Base-by-base conservation (phyloP, 2,888 invertebrate species). In the Temnothorax rugatulus region DNA sequence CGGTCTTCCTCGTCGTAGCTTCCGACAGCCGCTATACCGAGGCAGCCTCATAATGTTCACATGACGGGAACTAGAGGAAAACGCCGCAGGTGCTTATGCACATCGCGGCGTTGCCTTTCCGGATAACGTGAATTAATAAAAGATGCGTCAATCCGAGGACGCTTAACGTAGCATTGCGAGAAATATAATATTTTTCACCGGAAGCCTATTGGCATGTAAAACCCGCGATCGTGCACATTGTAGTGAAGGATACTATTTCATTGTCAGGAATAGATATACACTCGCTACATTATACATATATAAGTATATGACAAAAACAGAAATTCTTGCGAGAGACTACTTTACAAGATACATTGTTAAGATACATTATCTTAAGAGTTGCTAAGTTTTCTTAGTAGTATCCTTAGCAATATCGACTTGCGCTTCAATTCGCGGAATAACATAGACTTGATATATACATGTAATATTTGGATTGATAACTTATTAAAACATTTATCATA, bases 41-140 rank as follows among this genome's bases (percentile, higher is more conserved):
- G 38, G 47, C 79, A 83, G 61, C 21, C 57, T 59, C 68, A 61
- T 83, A 83, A 83, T 77, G 66, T 79, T 69, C 79, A 38, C 79
- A 83, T 68, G 59, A 81, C 79, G 50, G 47, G 29, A 61, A 82
- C 77, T 50, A 44, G 50, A 69, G 83, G 68, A 47, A 83, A 83
- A 83, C 29, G 50, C 79, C 34, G 73, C 59, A 52, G 34, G 21
- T 79, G 47, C 47, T 73, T 47, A 38, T 34, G 57, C 34, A 34
- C 21, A 59, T 73, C 59, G 79, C 57, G 29, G 15, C 11, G 29
- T 47, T 38, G 44, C 44, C 47, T 73, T 73, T 73, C 73, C 25
- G 47, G 38, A 81, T 38, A 74, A 76, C 29, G 18, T 64, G 76
- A 63, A 76, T 82, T 82, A 82, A 64, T 64, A 74, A 76, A 82